A percentile compares a stretch with the other conserved stretches of the same genome.
Conservation (phyloP, 2,888 invertebrate species). For the Eupelmus urozonus region DNA sequence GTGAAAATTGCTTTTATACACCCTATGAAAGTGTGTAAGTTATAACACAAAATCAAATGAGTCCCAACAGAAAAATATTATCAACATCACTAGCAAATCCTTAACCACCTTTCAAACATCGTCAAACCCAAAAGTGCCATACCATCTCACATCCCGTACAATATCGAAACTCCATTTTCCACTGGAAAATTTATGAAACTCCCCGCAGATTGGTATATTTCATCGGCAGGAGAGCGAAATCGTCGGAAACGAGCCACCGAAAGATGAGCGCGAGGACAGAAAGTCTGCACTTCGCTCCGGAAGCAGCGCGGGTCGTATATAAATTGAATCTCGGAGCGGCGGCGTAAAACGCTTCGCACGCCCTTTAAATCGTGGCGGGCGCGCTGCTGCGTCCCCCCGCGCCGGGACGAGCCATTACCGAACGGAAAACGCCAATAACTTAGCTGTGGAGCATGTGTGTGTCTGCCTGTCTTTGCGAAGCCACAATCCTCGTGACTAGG, state of each 20-base stretch:
- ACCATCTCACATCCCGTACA: constrained; percentile 9
- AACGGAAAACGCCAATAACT: constrained; percentile 74
- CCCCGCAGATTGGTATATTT: neutral
- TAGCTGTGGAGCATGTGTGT: constrained; percentile 25
- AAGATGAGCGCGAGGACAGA: constrained; percentile 25
- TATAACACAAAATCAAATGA: too few relatives aligned
- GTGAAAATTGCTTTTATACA: too few relatives aligned
- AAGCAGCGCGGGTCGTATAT: constrained; percentile 64
- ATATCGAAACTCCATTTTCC: constrained; percentile 13
- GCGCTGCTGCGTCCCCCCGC: constrained; percentile 55
- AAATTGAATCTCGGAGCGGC: constrained; percentile 74
- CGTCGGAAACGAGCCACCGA: constrained; percentile 3
- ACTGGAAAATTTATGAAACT: constrained; percentile 15
- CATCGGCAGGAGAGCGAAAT: neutral
- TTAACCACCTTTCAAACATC: too few relatives aligned
- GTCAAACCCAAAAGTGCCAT: neutral
- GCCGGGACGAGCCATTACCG: constrained; percentile 67
- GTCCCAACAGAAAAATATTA: too few relatives aligned
- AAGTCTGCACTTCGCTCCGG: constrained; percentile 64
- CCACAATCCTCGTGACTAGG: neutral
- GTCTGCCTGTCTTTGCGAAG: neutral
- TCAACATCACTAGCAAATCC: too few relatives aligned
- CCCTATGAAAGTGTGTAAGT: too few relatives aligned
- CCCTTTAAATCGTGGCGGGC: constrained; percentile 72
- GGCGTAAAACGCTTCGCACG: constrained; percentile 65